These are phyloP conservation scores for Marmota monax DNA, from an alignment of 2,113 vertebrate species.

Conservation along the genomic window DNA sequence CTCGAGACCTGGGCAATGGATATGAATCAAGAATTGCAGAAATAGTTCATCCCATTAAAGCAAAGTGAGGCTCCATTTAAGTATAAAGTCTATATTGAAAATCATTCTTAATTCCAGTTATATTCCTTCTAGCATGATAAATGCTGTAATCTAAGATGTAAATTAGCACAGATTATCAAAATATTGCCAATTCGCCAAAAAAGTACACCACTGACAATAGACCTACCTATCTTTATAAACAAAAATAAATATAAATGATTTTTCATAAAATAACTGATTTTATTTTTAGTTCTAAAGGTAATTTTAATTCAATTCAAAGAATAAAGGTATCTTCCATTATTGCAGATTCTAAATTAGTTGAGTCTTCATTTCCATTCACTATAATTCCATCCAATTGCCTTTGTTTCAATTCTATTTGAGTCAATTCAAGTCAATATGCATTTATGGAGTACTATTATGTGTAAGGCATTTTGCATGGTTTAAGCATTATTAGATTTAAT, in stretches of 20 bases:
- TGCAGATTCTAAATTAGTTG: conserved; percentile 32
- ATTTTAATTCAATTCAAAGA: conserved; percentile 52
- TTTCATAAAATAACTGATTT: conserved; percentile 7
- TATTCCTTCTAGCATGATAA: conserved; percentile 31
- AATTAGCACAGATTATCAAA: background rate
- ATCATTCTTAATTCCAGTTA: conserved; percentile 20
- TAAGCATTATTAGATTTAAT: conserved; percentile 43
- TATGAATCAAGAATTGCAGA: conserved; percentile 10
- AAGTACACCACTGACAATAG: background rate
- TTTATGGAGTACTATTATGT: background rate
- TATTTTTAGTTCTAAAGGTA: conserved; percentile 48
- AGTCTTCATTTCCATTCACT: conserved; percentile 54
- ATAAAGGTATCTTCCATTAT: conserved; percentile 52
- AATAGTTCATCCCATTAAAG: conserved; percentile 20
- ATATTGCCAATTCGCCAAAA: background rate
- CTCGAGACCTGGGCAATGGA: background rate
- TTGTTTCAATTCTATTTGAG: conserved; percentile 53
- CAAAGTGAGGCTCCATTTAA: background rate
- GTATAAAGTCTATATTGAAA: background rate
- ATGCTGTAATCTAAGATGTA: background rate
- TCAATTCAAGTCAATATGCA: conserved; percentile 35
- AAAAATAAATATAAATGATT: conserved; percentile 43
- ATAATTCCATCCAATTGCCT: conserved; percentile 25
- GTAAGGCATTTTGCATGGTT: background rate
- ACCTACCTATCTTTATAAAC: background rate